Base-by-base conservation (phyloP, 2,113 vertebrate genomes). In the Lophochroa leadbeateri region DNA sequence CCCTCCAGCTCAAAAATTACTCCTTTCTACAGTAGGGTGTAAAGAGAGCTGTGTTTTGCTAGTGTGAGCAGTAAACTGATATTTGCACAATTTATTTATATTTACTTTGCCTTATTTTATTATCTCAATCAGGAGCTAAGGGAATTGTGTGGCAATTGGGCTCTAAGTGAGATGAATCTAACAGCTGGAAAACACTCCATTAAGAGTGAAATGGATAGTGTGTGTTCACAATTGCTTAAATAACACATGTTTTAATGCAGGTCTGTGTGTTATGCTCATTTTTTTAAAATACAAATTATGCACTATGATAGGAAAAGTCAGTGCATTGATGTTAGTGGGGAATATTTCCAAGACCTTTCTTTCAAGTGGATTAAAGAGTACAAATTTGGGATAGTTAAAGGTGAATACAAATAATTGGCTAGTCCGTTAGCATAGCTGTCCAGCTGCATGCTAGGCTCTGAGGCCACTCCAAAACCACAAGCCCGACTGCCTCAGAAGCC, bases 401-500 rank as follows among this genome's bases (percentile, higher is more conserved):
- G 96, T 95, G 95, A 97, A 95, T 94, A 70, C 86, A 96, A 96
- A 94, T 95, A 96, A 97, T 96, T 96, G 95, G 83, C 94, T 74
- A 91, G 95, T 91, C 94, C 55, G 46, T 96, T 75, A 88, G 50
- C 90, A 90, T 82, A 90, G 92, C 85, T 95, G 94, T 97, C 94
- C 94, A 97, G 92, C 87, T 94, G 80, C 57, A 64, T 95, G 93
- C 69, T 77, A 55, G 89, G 87, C 94, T 95, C 75, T 90, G 94
- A 96, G 93, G 88, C 96, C 68, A 83, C 94, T 97, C 95, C 92
- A 96, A 97, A 97, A 97, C 96, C 97, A 97, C 97, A 97, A 96
- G 94, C 94, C 89, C 64, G 2, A 92, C 93, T 4, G 46, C 96
- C 88, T 95, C 82, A 74, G 58, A 80, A 85, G 70, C 72, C 90